Evolutionary conservation across 2,113 vertebrate species (phyloP), one percentile per base, ranked within the genome.

Genomic region (Hyperoodon ampullatus): DNA sequence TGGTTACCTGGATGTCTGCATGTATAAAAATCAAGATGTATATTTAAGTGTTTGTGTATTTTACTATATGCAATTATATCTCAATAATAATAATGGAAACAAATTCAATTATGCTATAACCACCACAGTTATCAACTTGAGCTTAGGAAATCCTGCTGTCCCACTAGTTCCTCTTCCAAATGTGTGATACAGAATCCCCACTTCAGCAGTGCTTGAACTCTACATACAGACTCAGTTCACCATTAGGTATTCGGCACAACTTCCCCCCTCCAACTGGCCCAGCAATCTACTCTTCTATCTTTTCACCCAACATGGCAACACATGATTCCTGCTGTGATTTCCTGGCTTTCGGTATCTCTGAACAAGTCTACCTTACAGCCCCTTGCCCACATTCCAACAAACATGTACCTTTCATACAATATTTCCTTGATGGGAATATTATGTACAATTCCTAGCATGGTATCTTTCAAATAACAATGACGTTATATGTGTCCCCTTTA

Each of bases 391-490:
- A 86, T 82, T 55, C 19, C 11, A 93, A 53, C 44, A 78, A 81
- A 84, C 16, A 68, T 10, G 66, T 6, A 68, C 30, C 16, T 5
- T 65, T 92, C 60, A 90, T 53, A 71, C 70, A 15, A 26, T 85
- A 65, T 85, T 89, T 89, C 47, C 24, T 35, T 95, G 86, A 90
- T 66, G 21, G 8, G 9, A 96, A 86, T 93, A 84, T 33, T 72
- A 50, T 58, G 24, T 60, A 74, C 89, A 93, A 85, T 42, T 66
- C n/a, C 7, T 26, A 93, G 16, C 42, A 91, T 14, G 23, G 7
- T 91, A 85, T 91, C 42, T 85, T 24, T 23, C 35, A 95, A 96
- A 66, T 55, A 97, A 92, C 4, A 66, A 16, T 75, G 35, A 65
- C 26, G 82, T 92, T 80, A 90, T 50, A 44, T 35, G 82, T 74